These are phyloP conservation scores for Holacanthella duospinosa DNA, from an alignment of 2,888 invertebrate genomes.

Conservation along the genomic window DNA sequence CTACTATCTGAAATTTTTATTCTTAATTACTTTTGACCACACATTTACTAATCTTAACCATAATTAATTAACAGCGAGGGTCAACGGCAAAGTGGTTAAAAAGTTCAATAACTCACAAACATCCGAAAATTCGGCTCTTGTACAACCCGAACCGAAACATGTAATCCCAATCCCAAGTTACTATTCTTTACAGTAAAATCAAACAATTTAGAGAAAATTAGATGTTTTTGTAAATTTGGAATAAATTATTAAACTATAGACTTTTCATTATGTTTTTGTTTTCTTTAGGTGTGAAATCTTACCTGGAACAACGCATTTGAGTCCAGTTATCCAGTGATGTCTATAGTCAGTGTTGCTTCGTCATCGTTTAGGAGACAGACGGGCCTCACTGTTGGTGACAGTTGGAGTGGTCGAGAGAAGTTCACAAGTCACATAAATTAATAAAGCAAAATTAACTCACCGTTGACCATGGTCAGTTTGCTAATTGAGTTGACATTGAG, in stretches of 20 bases:
- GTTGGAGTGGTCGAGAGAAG: slow-evolving; percentile 63
- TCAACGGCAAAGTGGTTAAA: no score
- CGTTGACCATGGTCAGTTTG: neutral
- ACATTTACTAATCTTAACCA: neutral
- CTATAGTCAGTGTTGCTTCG: slow-evolving; percentile 28
- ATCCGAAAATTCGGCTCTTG: slow-evolving; percentile 75
- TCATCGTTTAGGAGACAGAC: slow-evolving; percentile 37
- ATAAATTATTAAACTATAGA: neutral
- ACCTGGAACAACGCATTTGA: slow-evolving; percentile 20
- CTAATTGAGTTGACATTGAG: slow-evolving; percentile 58
- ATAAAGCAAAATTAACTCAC: slow-evolving; percentile 39
- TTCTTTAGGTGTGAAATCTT: neutral
- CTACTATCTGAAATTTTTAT: slow-evolving; percentile 59
- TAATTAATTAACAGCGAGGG: neutral
- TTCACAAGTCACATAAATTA: slow-evolving; percentile 55
- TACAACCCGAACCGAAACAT: slow-evolving; percentile 85
- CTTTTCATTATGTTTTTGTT: neutral
- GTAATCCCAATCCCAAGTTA: slow-evolving; percentile 86
- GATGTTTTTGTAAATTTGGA: neutral
- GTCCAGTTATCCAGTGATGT: slow-evolving; percentile 33
- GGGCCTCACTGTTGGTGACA: slow-evolving; percentile 44
- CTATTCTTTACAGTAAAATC: slow-evolving; percentile 42
- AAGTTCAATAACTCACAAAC: slow-evolving; percentile 19
- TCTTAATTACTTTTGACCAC: slow-evolving; percentile 59
- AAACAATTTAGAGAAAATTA: neutral